Percentiles rank a stretch among this genome's conserved stretches.
These are phyloP conservation scores for Callosobruchus maculatus DNA, from an alignment of 2,888 invertebrate species.

Conservation along the genomic window DNA sequence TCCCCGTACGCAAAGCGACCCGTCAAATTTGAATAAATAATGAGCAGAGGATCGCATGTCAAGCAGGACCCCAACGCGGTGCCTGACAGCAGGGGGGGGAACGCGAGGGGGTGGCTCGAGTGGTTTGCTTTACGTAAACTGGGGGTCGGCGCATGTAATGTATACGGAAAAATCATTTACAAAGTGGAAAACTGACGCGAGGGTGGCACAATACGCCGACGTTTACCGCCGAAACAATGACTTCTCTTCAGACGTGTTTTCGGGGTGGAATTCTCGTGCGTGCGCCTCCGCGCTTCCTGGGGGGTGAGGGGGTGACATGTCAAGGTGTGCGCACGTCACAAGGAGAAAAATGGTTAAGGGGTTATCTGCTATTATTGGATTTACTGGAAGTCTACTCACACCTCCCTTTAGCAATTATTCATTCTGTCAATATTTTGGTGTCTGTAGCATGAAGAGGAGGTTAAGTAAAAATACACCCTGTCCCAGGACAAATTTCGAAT, in stretches of 20 bases:
- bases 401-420: too few relatives aligned
- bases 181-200: neutral
- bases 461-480: too few relatives aligned
- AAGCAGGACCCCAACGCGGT: slow-evolving; percentile 19
- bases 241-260: neutral
- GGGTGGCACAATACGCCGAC: neutral
- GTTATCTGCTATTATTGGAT: neutral
- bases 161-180: neutral
- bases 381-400: neutral
- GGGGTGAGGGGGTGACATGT: neutral
- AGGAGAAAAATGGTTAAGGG: neutral
- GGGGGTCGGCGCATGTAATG: neutral
- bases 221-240: neutral
- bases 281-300: neutral
- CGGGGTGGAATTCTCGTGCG: neutral
- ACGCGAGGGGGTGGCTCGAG: neutral
- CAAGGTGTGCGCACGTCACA: neutral
- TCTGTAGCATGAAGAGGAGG: too few relatives aligned
- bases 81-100: neutral
- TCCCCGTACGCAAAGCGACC: neutral
- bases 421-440: too few relatives aligned
- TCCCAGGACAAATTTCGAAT: too few relatives aligned
- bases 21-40: slow-evolving; percentile 33
- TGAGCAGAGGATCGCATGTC: slow-evolving; percentile 32
- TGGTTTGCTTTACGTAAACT: neutral